These are phyloP conservation scores for Pogonomyrmex californicus DNA, from an alignment of 1,140 invertebrate species.

Conservation along the genomic window DNA sequence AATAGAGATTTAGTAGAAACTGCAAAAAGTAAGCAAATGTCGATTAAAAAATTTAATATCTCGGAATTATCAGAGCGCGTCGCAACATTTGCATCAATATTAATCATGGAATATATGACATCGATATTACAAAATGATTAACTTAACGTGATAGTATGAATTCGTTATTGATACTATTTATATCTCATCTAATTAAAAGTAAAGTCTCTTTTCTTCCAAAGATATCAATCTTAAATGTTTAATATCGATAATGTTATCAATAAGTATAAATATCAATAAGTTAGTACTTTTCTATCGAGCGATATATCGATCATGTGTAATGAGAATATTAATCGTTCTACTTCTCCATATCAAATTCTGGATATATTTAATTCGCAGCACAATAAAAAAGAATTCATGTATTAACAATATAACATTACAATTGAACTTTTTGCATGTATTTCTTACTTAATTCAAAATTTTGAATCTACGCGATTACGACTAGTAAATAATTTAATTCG, in stretches of 20 bases:
- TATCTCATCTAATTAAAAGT: conserved; percentile 19
- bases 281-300: not conserved
- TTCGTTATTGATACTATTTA: conserved; percentile 8
- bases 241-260: conserved; percentile 21
- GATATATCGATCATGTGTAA: not conserved
- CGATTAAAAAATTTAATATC: conserved; percentile 22
- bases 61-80: not conserved
- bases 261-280: conserved; percentile 28
- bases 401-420: not conserved
- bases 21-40: not conserved
- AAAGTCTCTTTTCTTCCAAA: not conserved
- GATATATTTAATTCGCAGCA: not conserved
- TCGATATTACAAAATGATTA: conserved; percentile 44
- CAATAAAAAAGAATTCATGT: conserved; percentile 1
- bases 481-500: no score
- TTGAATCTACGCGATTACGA: not conserved
- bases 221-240: conserved; percentile 16
- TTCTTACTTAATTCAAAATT: not conserved
- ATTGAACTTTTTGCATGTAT: not conserved
- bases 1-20: not conserved
- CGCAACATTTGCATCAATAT: not conserved
- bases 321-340: conserved; percentile 2
- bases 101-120: not conserved
- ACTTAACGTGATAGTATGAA: conserved; percentile 1
- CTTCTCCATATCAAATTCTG: not conserved